These are phyloP conservation scores for Onthophagus taurus DNA, from an alignment of 1,140 invertebrate genomes.

Conservation along the genomic window DNA sequence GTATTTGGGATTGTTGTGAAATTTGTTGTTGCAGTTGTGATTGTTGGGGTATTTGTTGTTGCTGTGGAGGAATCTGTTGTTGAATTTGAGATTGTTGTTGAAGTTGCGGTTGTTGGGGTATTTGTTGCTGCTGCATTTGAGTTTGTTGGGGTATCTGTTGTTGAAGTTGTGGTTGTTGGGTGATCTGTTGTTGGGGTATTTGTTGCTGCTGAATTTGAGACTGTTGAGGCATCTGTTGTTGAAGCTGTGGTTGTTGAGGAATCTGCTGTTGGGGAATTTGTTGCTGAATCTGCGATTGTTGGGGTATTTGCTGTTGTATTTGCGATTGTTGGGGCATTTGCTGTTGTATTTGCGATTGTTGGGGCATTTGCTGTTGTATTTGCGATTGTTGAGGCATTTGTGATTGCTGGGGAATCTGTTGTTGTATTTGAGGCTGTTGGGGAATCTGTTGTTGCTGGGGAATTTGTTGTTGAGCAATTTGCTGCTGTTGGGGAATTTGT, in stretches of 20 bases:
- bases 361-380: neutral
- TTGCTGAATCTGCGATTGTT: conserved; percentile 7
- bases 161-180: conserved; percentile 1
- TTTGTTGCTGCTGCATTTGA: conserved; percentile 7
- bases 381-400: conserved; percentile 13
- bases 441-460: conserved; percentile 17
- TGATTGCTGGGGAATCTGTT: conserved; percentile 3
- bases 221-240: conserved; percentile 3
- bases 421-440: neutral
- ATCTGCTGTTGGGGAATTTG: conserved; percentile 10
- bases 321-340: conserved; percentile 6
- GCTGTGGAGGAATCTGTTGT: conserved; percentile 5
- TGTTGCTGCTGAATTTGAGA: conserved; percentile 8
- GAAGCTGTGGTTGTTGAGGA: neutral
- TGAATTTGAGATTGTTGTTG: conserved; percentile 16
- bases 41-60: conserved; percentile 18
- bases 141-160: conserved; percentile 6
- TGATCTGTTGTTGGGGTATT: conserved; percentile 11
- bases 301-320: conserved; percentile 3
- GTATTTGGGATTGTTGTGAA: neutral
- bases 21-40: conserved; percentile 1
- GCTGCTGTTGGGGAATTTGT: conserved; percentile 7
- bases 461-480: conserved; percentile 15
- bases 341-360: conserved; percentile 8
- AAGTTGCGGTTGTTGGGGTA: conserved; percentile 14